Evolutionary conservation across 2,888 invertebrate genomes (phyloP).

Genomic region (Rhamphomyia laevipes): DNA sequence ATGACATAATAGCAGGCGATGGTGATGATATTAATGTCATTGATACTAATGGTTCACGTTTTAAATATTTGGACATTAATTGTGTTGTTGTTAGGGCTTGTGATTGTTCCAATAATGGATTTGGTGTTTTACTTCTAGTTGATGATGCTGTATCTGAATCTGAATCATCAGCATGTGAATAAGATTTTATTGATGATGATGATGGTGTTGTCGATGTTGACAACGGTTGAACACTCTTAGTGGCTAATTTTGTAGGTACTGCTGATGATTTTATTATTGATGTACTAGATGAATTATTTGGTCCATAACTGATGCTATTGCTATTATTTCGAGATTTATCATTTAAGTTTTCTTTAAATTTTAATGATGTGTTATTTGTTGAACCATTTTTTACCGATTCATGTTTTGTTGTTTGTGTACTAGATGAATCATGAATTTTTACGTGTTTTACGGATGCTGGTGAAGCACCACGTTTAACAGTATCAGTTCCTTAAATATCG

Average conservation of each 20-base stretch:
- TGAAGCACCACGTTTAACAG: slow-evolving; percentile 37
- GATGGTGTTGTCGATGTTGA: slow-evolving; percentile 27
- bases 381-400: slow-evolving; percentile 4
- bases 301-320: slow-evolving; percentile 14
- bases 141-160: slow-evolving; percentile 34
- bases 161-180: slow-evolving; percentile 24
- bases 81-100: slow-evolving; percentile 36
- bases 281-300: slow-evolving; percentile 10
- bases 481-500: slow-evolving; percentile 33
- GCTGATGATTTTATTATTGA: slow-evolving; percentile 1
- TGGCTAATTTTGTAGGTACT: slow-evolving; percentile 3
- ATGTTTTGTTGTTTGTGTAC: slow-evolving; percentile 25
- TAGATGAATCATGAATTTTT: slow-evolving; percentile 33
- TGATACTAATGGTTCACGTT: slow-evolving; percentile 34
- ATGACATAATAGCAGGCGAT: slow-evolving; percentile 33
- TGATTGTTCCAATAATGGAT: slow-evolving; percentile 33
- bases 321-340: slow-evolving; percentile 10
- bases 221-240: slow-evolving; percentile 9
- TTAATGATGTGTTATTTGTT: slow-evolving; percentile 11
- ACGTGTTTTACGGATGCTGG: slow-evolving; percentile 34
- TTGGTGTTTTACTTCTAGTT: slow-evolving; percentile 21
- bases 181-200: slow-evolving; percentile 28
- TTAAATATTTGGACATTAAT: slow-evolving; percentile 35
- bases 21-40: slow-evolving; percentile 34
- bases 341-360: slow-evolving; percentile 10